Base-by-base conservation (phyloP, 2,888 invertebrate species). In the Cepaea hortensis region DNA sequence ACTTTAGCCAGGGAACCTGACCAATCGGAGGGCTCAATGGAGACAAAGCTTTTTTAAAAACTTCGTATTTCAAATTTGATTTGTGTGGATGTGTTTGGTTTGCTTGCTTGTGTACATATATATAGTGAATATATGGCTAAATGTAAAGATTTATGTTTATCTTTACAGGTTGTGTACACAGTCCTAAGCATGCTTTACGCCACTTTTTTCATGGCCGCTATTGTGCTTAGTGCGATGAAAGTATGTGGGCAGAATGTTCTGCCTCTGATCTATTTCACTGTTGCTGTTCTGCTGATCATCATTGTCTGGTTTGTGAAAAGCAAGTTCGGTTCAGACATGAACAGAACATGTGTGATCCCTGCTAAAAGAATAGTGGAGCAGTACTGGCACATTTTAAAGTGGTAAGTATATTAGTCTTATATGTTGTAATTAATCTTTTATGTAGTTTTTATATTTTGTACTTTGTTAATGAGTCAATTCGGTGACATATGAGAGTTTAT, bases 221-320 rank as follows among this genome's bases (percentile, higher is more conserved):
- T 92, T 77, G 89, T 91, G 18, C 73, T 91, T n/a, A 80, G 85
- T 75, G 80, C 72, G 11, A 76, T 85, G 1, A 55, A 88, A n/a
- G 76, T 88, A 13, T 89, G 90, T 62, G 85, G 88, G 0, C 87
- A 86, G 55, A 68, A 84, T 68, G 87, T 88, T 0, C 83, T 85
- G 11, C 90, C 92, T 0, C 88, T 92, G 50, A 89, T 92, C 70
- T 87, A 85, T 65, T 65, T 92, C n/a, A 91, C 91, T 18, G 82
- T 85, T 48, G 81, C 88, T 15, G 87, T 87, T 3, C 82, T 91
- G 0, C 79, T 85, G 11, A 84, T 89, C 68, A 48, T 90, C 15
- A 35, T 87, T 13, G 79, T 89, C 2, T 87, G 89, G 82, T 89
- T 88, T 77, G 77, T 91, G 7, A 86, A 82, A 46, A 87, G 73